These are phyloP conservation scores for Tyto alba DNA, from an alignment of 2,113 vertebrate species.

Conservation along the genomic window DNA sequence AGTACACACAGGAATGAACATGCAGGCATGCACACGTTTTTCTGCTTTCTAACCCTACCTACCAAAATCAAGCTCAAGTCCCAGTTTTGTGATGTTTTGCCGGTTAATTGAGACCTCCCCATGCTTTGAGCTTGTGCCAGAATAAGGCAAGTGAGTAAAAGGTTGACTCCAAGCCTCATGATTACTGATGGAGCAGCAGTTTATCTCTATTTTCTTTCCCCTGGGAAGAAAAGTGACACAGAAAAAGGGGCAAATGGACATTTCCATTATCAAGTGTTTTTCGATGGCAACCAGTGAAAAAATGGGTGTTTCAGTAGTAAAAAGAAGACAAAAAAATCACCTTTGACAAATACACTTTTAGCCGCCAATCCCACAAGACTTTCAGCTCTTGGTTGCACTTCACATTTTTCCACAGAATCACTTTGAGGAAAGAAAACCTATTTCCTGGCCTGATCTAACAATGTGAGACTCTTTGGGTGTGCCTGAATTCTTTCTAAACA, in stretches of 20 bases:
- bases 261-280: not conserved
- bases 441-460: not conserved
- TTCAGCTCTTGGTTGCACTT: not conserved
- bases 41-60: not conserved
- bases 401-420: not conserved
- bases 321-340: not conserved
- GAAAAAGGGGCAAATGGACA: not conserved
- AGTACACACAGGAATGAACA: accelerated
- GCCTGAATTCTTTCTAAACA: conserved; percentile 30
- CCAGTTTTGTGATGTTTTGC: not conserved
- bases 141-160: not conserved
- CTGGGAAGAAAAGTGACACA: not conserved
- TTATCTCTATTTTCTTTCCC: not conserved
- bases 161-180: not conserved
- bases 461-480: not conserved
- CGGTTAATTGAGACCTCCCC: not conserved
- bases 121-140: accelerated
- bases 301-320: not conserved
- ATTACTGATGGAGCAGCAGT: not conserved
- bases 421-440: not conserved
- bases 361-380: not conserved
- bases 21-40: not conserved
- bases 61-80: not conserved
- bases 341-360: not conserved
- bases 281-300: not conserved